A percentile compares a stretch with the other conserved stretches of the same genome.
Evolutionary conservation across 2,797 vertebrate genomes (phyloP).

Genomic region (Stomatorhinus walkeri): DNA sequence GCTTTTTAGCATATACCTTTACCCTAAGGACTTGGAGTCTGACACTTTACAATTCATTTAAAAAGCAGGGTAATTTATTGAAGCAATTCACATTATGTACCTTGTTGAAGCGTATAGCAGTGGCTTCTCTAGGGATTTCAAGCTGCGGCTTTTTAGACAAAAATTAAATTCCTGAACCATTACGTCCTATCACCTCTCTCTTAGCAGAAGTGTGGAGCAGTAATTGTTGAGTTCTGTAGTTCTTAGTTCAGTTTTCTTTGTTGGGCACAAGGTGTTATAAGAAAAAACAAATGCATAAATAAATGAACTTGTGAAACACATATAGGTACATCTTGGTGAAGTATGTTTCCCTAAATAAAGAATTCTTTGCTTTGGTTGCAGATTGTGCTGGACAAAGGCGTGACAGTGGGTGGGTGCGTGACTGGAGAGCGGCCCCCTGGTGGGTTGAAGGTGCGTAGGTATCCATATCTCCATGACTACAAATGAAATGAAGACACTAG

Average conservation of each 20-base stretch:
- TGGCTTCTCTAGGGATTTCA: background rate
- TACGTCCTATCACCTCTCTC: background rate
- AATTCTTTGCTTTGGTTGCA: conserved; percentile 31
- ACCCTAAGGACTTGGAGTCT: background rate
- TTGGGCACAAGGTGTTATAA: background rate
- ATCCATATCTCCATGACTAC: background rate
- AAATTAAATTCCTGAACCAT: conserved; percentile 5
- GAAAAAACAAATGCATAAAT: background rate
- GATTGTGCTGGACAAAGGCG: conserved; percentile 40
- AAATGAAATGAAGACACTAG: background rate
- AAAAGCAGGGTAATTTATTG: background rate
- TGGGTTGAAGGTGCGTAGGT: conserved; percentile 45
- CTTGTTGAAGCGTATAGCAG: conserved; percentile 6
- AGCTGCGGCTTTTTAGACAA: background rate
- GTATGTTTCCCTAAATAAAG: conserved; percentile 6
- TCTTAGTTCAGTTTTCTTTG: background rate
- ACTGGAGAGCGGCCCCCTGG: conserved; percentile 38
- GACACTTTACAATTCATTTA: conserved; percentile 7
- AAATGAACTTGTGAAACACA: background rate
- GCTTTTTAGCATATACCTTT: background rate
- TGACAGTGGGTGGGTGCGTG: conserved; percentile 42
- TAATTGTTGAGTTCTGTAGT: background rate
- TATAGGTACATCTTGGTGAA: background rate
- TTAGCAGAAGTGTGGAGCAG: background rate
- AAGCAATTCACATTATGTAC: conserved; percentile 11